These are phyloP conservation scores for Bombus ignitus DNA, from an alignment of 1,140 invertebrate species.

Conservation along the genomic window DNA sequence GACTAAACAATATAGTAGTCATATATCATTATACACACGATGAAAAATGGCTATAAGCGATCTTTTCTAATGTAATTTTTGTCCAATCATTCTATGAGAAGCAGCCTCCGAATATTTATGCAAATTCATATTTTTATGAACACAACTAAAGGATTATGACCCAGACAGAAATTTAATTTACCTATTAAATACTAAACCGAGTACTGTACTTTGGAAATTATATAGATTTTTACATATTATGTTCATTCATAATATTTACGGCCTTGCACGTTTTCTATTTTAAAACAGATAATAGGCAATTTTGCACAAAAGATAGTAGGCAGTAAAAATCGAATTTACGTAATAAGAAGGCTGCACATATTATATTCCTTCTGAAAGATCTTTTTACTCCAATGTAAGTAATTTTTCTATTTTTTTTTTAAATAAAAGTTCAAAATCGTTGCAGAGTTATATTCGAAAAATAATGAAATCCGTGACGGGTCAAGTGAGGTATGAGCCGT, in stretches of 20 bases:
- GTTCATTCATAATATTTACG: not conserved
- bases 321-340: no score
- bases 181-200: no score
- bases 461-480: not conserved
- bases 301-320: not conserved
- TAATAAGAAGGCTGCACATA: not conserved
- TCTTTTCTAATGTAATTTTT: not conserved
- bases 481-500: rapidly evolving
- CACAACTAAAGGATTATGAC: no score
- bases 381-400: not conserved
- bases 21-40: no score
- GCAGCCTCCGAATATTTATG: no score
- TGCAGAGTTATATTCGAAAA: slow-evolving; percentile 33
- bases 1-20: not conserved
- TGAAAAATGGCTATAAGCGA: not conserved
- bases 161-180: no score
- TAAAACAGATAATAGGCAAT: not conserved
- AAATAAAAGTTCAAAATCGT: not conserved
- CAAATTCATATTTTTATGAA: not conserved
- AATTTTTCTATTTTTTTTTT: not conserved
- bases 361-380: not conserved
- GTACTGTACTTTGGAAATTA: no score
- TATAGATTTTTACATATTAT: no score
- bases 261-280: not conserved
- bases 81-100: not conserved